phyloP scores from a whole-genome alignment of 1,140 invertebrate genomes.

The Drosophila pseudoobscura region DNA sequence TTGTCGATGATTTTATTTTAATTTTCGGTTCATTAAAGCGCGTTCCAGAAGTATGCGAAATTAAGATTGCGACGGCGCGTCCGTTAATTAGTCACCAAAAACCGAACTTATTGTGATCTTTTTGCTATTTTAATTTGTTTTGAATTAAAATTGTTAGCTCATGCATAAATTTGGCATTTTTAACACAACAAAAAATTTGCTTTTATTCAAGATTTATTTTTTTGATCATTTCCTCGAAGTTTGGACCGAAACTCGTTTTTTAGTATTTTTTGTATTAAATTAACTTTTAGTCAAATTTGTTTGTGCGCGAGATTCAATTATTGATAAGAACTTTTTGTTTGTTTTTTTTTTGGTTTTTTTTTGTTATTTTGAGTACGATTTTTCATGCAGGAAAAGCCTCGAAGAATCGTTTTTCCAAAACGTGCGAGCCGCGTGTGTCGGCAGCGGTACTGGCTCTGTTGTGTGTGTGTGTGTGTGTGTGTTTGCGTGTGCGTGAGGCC shows the following conservation, averaged over 20 bases:
- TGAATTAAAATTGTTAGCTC: constrained; percentile 64
- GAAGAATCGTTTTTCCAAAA: constrained; percentile 63
- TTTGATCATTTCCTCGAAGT: constrained; percentile 53
- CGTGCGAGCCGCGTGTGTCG: constrained; percentile 76
- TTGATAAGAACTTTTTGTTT: constrained; percentile 43
- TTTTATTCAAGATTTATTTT: constrained; percentile 44
- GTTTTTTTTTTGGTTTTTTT: constrained; percentile 19
- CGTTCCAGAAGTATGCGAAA: constrained; percentile 22
- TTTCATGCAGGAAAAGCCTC: constrained; percentile 48
- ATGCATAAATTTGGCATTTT: constrained; percentile 65
- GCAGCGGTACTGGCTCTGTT: constrained; percentile 21
- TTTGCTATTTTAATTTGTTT: constrained; percentile 15
- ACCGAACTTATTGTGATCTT: constrained; percentile 41
- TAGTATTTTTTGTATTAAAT: constrained; percentile 7
- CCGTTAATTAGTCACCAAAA: constrained; percentile 66
- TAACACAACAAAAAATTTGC: constrained; percentile 55
- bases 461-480: constrained; percentile 14
- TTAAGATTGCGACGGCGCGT: constrained; percentile 2
- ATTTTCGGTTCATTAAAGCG: constrained; percentile 55
- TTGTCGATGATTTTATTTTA: constrained; percentile 53
- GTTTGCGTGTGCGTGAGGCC: constrained; percentile 58
- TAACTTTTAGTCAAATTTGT: constrained; percentile 15
- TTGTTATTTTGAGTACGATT: constrained; percentile 15
- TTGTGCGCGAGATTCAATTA: constrained; percentile 15
- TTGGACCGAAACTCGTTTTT: constrained; percentile 39